Percentiles rank a stretch among this genome's conserved stretches.
Conservation (phyloP, 2,797 vertebrate genomes). For the Semotilus atromaculatus region DNA sequence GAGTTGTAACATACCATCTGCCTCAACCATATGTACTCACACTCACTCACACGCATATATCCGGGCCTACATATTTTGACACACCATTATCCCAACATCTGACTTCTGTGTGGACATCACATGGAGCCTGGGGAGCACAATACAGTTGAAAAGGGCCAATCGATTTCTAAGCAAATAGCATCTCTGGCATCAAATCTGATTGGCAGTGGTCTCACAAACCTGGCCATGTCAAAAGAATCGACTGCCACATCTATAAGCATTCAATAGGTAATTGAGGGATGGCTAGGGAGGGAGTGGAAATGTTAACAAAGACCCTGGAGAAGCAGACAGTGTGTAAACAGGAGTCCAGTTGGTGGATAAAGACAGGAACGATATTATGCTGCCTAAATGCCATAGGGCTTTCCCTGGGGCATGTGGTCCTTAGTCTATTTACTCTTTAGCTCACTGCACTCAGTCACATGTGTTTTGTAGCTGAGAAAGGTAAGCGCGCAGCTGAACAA, state of each 20-base stretch:
- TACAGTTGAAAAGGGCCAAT: slow-evolving; percentile 47
- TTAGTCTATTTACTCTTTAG: slow-evolving; percentile 25
- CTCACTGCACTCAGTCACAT: not conserved
- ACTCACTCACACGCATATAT: slow-evolving; percentile 1
- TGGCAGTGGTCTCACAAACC: slow-evolving; percentile 57
- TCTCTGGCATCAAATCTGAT: slow-evolving; percentile 57
- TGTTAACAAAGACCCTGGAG: slow-evolving; percentile 35
- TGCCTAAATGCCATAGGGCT: slow-evolving; percentile 24
- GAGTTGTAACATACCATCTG: slow-evolving; percentile 3
- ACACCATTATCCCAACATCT: slow-evolving; percentile 41
- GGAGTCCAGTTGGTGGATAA: slow-evolving; percentile 15
- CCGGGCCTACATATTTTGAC: slow-evolving; percentile 25
- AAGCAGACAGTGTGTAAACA: slow-evolving; percentile 41
- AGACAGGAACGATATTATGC: slow-evolving; percentile 42
- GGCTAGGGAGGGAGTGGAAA: not conserved
- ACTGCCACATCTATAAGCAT: slow-evolving; percentile 33
- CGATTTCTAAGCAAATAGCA: slow-evolving; percentile 57
- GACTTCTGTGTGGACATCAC: slow-evolving; percentile 21
- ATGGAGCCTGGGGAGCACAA: not conserved
- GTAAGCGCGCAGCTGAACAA: not conserved
- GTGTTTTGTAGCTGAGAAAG: slow-evolving; percentile 1
- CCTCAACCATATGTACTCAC: slow-evolving; percentile 6
- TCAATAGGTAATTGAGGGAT: slow-evolving; percentile 45
- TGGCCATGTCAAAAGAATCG: slow-evolving; percentile 51
- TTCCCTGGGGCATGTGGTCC: not conserved